These are phyloP conservation scores for Oncorhynchus kisutch DNA, from an alignment of 2,113 vertebrate genomes.

Conservation along the genomic window DNA sequence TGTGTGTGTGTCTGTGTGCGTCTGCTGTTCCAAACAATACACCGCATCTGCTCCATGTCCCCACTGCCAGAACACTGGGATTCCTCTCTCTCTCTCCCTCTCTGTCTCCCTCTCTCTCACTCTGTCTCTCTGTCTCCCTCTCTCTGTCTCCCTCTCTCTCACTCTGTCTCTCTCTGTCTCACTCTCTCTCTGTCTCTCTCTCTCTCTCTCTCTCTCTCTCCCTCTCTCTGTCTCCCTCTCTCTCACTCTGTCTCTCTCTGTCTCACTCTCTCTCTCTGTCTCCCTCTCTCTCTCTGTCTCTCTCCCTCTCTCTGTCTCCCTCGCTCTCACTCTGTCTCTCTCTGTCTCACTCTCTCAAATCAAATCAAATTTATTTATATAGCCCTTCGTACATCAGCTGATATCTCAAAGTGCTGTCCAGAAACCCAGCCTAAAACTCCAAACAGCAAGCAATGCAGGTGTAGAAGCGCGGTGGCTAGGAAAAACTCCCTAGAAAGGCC, in stretches of 20 bases:
- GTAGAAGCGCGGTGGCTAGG: too few species aligned
- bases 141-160: neutral
- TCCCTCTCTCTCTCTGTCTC: neutral
- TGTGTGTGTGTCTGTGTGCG: slow-evolving; percentile 1
- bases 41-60: slow-evolving; percentile 24
- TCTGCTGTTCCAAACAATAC: slow-evolving; percentile 28
- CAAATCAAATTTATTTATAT: too few species aligned
- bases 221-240: too few species aligned
- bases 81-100: neutral
- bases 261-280: neutral
- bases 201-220: too few species aligned
- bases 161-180: neutral
- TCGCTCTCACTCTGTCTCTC: neutral
- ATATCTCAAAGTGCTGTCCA: too few species aligned
- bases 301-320: slow-evolving; percentile 8
- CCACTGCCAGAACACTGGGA: slow-evolving; percentile 14
- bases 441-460: too few species aligned
- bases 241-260: too few species aligned
- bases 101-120: neutral
- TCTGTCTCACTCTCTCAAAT: neutral
- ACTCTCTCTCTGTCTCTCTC: neutral
- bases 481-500: too few species aligned
- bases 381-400: too few species aligned
- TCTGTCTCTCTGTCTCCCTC: neutral
- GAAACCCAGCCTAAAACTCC: too few species aligned